Evolutionary conservation across 2,113 vertebrate genomes (phyloP).

Genomic region (Pseudonaja textilis): DNA sequence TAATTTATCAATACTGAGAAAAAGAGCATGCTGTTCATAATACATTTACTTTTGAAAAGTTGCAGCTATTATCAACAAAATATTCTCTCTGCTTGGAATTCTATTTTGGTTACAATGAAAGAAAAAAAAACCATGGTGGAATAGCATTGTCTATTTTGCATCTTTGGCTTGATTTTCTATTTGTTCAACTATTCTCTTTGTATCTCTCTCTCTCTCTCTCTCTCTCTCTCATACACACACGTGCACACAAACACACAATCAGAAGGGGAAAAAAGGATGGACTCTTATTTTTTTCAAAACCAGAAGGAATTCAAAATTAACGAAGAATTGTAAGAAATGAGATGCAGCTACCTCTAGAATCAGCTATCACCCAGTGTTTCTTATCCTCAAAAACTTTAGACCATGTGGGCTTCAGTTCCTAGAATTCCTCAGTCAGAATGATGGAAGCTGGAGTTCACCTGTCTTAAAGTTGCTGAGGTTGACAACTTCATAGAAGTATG

Average conservation of each 20-base stretch:
- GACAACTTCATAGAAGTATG: neutral
- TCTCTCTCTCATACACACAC: neutral
- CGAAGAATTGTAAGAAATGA: neutral
- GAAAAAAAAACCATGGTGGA: neutral
- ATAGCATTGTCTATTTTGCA: slow-evolving; percentile 20
- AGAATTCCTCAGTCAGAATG: neutral
- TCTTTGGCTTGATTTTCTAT: slow-evolving; percentile 18
- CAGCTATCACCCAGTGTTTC: neutral
- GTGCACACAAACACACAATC: neutral
- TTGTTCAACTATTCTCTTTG: neutral
- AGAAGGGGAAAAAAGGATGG: neutral
- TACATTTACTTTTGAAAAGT: slow-evolving; percentile 48
- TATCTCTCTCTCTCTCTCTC: neutral
- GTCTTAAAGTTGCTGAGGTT: neutral
- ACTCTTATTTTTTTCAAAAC: neutral
- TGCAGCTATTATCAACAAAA: slow-evolving; percentile 46
- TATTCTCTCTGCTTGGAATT: slow-evolving; percentile 37
- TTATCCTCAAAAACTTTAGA: neutral
- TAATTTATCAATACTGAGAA: slow-evolving; percentile 64
- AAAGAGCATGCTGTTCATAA: slow-evolving; percentile 58
- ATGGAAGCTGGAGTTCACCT: neutral
- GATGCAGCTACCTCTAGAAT: neutral
- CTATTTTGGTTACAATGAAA: slow-evolving; percentile 40
- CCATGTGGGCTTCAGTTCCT: neutral
- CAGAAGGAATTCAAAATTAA: neutral